Percentiles rank a stretch among this genome's conserved stretches.
phyloP scores from a whole-genome alignment of 2,888 invertebrate species.

The Parnassius smintheus region DNA sequence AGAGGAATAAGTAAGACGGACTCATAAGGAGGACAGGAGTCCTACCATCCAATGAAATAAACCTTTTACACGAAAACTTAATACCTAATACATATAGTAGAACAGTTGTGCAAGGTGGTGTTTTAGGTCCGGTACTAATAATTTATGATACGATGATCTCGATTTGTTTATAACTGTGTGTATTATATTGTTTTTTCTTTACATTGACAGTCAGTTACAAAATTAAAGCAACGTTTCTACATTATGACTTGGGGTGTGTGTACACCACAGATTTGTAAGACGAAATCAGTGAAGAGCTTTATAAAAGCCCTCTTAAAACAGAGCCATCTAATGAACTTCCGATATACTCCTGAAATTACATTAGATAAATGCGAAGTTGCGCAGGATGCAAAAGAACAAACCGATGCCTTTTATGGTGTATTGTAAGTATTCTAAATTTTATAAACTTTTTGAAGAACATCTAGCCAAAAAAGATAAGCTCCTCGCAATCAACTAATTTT shows the following conservation, averaged over 20 bases:
- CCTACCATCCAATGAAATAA: too few species aligned
- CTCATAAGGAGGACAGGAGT: too few species aligned
- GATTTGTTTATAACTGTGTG: too few species aligned
- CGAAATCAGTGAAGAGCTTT: constrained; percentile 12
- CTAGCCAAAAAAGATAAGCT: neutral
- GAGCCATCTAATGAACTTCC: constrained; percentile 9
- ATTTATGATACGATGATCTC: too few species aligned
- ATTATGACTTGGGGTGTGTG: constrained; percentile 14
- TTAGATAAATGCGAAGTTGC: constrained; percentile 9
- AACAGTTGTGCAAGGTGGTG: too few species aligned
- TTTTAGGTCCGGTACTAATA: too few species aligned
- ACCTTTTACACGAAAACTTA: too few species aligned
- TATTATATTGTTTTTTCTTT: constrained; percentile 1
- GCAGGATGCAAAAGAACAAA: neutral
- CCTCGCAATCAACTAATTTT: too few species aligned
- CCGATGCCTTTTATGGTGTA: constrained; percentile 1
- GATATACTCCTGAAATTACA: neutral
- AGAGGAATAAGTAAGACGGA: too few species aligned
- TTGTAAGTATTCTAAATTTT: constrained; percentile 8
- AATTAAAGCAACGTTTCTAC: constrained; percentile 5
- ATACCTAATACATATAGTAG: too few species aligned
- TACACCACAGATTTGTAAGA: constrained; percentile 8
- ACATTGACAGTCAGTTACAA: constrained; percentile 3
- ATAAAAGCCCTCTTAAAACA: constrained; percentile 4
- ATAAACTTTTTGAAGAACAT: neutral